phyloP scores from a whole-genome alignment of 37 sponge, comb jelly and placozoan species.

The Halichondria panicea region DNA sequence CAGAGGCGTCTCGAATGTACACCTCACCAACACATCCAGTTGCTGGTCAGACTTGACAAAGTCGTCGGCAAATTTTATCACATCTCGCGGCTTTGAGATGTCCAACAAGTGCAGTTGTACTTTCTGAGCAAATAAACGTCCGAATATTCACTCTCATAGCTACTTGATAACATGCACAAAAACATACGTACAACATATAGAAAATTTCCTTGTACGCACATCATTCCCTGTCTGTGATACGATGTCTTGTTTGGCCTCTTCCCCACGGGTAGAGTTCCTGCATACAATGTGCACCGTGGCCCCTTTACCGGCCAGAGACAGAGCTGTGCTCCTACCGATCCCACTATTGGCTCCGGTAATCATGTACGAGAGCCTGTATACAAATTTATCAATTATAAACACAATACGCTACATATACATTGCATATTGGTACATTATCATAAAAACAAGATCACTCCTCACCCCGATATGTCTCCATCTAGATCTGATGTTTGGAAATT shows the following conservation, averaged over 20 bases:
- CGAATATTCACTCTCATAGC: too few relatives aligned
- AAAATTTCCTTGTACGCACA: slow-evolving; percentile 19
- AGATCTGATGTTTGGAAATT: slow-evolving; percentile 68
- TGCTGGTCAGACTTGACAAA: slow-evolving; percentile 62
- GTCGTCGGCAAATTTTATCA: slow-evolving; percentile 63
- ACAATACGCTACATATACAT: background rate
- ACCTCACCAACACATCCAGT: slow-evolving; percentile 79
- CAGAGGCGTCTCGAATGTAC: background rate
- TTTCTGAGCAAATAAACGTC: slow-evolving; percentile 57
- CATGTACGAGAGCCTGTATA: slow-evolving; percentile 59
- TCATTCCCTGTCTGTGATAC: slow-evolving; percentile 60
- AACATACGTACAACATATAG: background rate
- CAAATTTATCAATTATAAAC: background rate
- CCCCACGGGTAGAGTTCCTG: slow-evolving; percentile 68
- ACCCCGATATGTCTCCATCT: slow-evolving; percentile 65
- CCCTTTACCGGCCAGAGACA: slow-evolving; percentile 78
- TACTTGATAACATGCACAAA: too few relatives aligned
- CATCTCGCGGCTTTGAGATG: slow-evolving; percentile 70
- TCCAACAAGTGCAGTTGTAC: slow-evolving; percentile 82
- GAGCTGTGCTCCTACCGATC: slow-evolving; percentile 80
- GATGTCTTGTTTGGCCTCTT: slow-evolving; percentile 73
- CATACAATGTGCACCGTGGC: slow-evolving; percentile 97
- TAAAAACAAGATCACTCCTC: slow-evolving; percentile 10
- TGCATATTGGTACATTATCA: too few relatives aligned
- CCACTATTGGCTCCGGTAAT: slow-evolving; percentile 95